Base-by-base conservation (phyloP, 2,888 invertebrate species). In the Apotomis capreana region DNA sequence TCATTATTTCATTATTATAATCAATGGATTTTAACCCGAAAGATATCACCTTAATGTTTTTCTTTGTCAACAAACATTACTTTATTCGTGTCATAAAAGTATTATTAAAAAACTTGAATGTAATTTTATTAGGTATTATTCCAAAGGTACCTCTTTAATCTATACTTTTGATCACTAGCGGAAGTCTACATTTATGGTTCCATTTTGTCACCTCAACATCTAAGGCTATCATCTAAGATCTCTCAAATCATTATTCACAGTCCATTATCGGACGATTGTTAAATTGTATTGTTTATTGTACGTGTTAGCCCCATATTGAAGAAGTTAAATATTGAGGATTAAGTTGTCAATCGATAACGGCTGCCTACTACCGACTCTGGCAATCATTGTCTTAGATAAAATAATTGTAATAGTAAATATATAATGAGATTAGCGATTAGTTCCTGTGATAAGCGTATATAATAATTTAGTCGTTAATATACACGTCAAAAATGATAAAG, bases 191-290 rank as follows among this genome's bases (percentile, higher is more conserved):
- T 15, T 26, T 60, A 68, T 52, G 52, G 60, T 60, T 8, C 8
- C 52, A 68, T 70, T 60, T 65, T 60, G 59, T 64, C 13, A 44
- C 64, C 4, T 51, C 57, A 8, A 49, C 36, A 36, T 36, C 52
- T 13, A 63, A 12, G 12, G 37, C 63, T 70, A 70, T 70, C 70
- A 12, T 52, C 37, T 49, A 13, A 54, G 13, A 70, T 70, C 64
- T 58, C 13, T 13, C 44, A 64, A 52, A 64, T 64, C 37, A 61
- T 49, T 69, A 60, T 65, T 55, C 70, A 60, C 26, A 55, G 67
- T 49, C n/a, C 40, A 60, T 13, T 0, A 60, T 57, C 40, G 52
- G 44, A 59, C 54, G 52, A 59, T 13, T 13, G 62, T 15, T 4
- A 64, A 70, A 65, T 59, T 49, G 59, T 64, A 64, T 46, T 55